Conservation (phyloP, 2,888 invertebrate genomes). For the Mythimna lalbum region DNA sequence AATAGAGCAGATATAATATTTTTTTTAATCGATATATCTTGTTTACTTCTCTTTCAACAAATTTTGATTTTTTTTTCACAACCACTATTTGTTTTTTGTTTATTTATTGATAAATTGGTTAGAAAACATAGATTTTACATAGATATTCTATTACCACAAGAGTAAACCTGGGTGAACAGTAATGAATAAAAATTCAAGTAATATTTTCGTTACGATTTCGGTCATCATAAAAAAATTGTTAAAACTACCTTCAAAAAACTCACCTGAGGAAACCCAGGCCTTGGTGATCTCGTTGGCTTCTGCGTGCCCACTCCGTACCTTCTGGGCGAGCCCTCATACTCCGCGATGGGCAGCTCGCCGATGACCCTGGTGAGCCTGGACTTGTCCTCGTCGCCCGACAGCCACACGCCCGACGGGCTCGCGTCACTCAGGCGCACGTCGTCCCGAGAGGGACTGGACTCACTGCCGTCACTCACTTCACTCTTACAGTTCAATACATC, state of each 20-base stretch:
- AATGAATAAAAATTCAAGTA: too few relatives aligned
- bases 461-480: conserved; percentile 83
- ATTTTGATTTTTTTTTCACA: background rate
- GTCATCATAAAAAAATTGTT: background rate
- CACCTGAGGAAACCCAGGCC: conserved; percentile 97
- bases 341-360: conserved; percentile 97
- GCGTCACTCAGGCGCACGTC: conserved; percentile 79
- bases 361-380: conserved; percentile 92
- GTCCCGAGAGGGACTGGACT: conserved; percentile 81
- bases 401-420: conserved; percentile 82
- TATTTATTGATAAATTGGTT: background rate
- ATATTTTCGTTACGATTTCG: too few relatives aligned
- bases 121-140: background rate
- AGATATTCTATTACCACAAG: background rate
- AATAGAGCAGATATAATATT: too few relatives aligned
- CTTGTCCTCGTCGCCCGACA: conserved; percentile 83
- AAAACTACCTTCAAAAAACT: conserved; percentile 20
- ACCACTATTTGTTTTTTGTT: background rate
- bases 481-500: conserved; percentile 87
- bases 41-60: background rate
- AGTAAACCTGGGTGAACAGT: too few relatives aligned
- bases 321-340: conserved; percentile 97
- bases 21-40: too few relatives aligned
- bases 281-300: conserved; percentile 93
- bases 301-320: conserved; percentile 95